Base-by-base conservation (phyloP, 2,888 invertebrate genomes). In the Phortica okadai region DNA sequence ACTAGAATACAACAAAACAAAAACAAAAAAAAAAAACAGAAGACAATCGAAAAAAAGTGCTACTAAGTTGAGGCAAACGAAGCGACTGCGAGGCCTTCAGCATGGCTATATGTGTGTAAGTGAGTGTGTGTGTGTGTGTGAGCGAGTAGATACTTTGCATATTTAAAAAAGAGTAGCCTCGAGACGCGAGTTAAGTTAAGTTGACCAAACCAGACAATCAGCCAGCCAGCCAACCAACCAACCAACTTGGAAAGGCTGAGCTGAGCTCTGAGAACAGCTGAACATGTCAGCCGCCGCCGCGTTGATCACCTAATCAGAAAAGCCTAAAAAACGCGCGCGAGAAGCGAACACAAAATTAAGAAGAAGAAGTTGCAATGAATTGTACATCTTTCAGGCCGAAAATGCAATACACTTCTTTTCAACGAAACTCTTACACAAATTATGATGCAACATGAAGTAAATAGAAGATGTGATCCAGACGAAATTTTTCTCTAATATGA, bases 231-330 rank as follows among this genome's bases (percentile, higher is more conserved):
- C 8, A 54, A 72, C 14, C 33, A 54, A n/a, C 69, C 44, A 33
- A 14, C 33, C 59, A 6, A 50, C 10, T n/a, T 62, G 62, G 33
- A 33, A 33, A 33, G 50, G 50, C 50, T 14, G 14, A 50, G 14
- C 50, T 16, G 62, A 56, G 16, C 56, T 16, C 62, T 16, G 10
- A 82, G 74, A 79, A 79, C 79, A 78, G 70, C 82, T 83, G 80
- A 84, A 84, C 84, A 84, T 84, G 84, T 82, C 88, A 88, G 85
- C 84, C 85, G 56, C 56, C 84, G 83, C 83, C 83, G 79, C 81
- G 82, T 82, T 84, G 74, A 75, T 75, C 74, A 69, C 74, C 74
- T 75, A 75, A 75, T 75, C 74, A 75, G 44, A 75, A 69, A 69
- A 62, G 74, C 45, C 72, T 73, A 72, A 76, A 72, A 76, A 75